phyloP scores from a whole-genome alignment of 2,888 invertebrate genomes.

The Macropis europaea region DNA sequence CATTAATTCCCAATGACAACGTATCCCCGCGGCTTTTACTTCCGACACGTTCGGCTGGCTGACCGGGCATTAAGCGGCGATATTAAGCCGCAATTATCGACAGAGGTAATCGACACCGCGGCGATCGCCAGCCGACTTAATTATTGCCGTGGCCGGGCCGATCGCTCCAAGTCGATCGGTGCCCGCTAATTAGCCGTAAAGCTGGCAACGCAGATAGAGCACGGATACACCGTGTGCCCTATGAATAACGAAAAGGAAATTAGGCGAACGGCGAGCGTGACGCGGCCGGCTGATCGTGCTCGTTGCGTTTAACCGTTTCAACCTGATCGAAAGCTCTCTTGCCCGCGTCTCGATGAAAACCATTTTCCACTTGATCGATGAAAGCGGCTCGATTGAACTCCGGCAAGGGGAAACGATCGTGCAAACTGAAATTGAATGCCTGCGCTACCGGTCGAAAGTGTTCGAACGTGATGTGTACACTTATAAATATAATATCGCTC shows the following conservation, averaged over 20 bases:
- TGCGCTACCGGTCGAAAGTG: no score
- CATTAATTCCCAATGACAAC: constrained; percentile 45
- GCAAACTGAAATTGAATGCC: no score
- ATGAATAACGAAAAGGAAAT: constrained; percentile 64
- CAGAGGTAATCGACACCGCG: constrained; percentile 52
- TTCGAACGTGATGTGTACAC: no score
- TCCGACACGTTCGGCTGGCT: constrained; percentile 43
- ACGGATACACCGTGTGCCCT: constrained; percentile 36
- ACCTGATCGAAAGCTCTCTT: neutral
- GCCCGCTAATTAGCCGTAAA: constrained; percentile 62
- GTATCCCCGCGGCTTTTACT: constrained; percentile 47
- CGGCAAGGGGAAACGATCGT: no score
- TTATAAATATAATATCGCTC: no score
- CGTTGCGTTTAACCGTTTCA: constrained; percentile 25
- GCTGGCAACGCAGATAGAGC: constrained; percentile 35
- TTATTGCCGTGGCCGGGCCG: constrained; percentile 48
- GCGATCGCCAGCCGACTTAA: constrained; percentile 59
- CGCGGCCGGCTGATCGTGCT: constrained; percentile 25
- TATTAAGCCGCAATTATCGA: constrained; percentile 63
- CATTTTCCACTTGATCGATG: constrained; percentile 14
- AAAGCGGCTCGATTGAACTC: neutral
- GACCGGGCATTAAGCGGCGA: constrained; percentile 47
- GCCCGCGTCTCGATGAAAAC: constrained; percentile 26
- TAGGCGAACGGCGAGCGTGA: constrained; percentile 41
- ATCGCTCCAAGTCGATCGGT: constrained; percentile 56